These are phyloP conservation scores for Pholis gunnellus DNA, from an alignment of 2,113 vertebrate species.

Conservation along the genomic window DNA sequence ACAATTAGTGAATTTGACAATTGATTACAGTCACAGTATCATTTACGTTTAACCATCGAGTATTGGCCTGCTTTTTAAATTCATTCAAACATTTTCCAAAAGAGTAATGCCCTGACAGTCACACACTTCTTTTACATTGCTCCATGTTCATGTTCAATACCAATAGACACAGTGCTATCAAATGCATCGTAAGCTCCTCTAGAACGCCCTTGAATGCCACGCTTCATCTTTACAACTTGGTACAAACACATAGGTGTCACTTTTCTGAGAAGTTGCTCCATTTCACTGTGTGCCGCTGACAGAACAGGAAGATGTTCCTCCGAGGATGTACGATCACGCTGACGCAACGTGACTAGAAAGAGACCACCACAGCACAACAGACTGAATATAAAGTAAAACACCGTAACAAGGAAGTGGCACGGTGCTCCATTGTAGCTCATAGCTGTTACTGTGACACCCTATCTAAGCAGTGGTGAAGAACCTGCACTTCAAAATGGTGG, in stretches of 20 bases:
- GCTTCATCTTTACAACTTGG: constrained; percentile 43
- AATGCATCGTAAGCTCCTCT: constrained; percentile 25
- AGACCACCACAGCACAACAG: background rate
- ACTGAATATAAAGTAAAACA: constrained; percentile 8
- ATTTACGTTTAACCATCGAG: constrained; percentile 8
- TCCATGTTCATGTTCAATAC: background rate
- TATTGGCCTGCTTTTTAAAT: constrained; percentile 2
- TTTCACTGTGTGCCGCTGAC: constrained; percentile 41
- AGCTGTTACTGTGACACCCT: constrained; percentile 2
- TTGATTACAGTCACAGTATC: background rate
- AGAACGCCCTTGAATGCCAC: constrained; percentile 9
- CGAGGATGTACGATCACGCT: constrained; percentile 34
- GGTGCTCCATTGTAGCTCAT: constrained; percentile 3
- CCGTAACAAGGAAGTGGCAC: background rate
- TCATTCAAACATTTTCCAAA: background rate
- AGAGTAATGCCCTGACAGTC: background rate
- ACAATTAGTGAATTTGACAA: background rate
- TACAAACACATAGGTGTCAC: constrained; percentile 36
- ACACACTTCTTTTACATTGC: background rate
- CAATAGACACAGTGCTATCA: background rate
- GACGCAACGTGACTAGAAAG: constrained; percentile 16
- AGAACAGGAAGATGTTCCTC: constrained; percentile 36
- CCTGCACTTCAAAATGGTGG: constrained; percentile 61
- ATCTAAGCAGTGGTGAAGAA: constrained; percentile 18
- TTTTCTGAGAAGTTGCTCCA: constrained; percentile 21